These are phyloP conservation scores for Nysson spinosus DNA, from an alignment of 2,888 invertebrate species.

Conservation along the genomic window DNA sequence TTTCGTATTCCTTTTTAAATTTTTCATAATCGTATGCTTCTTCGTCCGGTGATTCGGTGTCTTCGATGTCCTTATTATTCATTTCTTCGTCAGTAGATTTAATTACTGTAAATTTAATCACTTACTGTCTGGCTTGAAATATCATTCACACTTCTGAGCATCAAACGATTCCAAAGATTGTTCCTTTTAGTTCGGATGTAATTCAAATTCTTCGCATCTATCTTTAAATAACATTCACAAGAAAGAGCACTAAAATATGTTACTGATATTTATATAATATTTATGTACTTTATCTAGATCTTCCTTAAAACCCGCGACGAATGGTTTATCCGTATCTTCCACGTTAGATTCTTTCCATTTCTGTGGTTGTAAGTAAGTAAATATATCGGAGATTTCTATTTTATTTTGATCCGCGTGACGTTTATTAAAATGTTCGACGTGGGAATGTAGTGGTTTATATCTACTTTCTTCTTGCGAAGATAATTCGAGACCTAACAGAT, in stretches of 20 bases:
- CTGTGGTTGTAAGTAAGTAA: conserved; percentile 24
- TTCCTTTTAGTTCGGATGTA: too few relatives aligned
- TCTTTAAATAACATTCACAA: too few relatives aligned
- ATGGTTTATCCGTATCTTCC: conserved; percentile 53
- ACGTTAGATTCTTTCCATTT: conserved; percentile 38
- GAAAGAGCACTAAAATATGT: too few relatives aligned
- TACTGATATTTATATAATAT: neutral
- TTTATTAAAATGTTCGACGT: conserved; percentile 69
- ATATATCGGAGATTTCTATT: conserved; percentile 22
- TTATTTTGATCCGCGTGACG: conserved; percentile 33
- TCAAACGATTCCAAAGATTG: too few relatives aligned
- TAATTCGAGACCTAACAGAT: conserved; percentile 58
- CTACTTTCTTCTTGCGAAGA: conserved; percentile 64
- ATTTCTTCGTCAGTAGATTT: neutral
- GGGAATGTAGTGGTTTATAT: conserved; percentile 72
- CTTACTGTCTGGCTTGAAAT: too few relatives aligned
- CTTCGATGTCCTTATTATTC: neutral
- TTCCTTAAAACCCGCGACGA: conserved; percentile 65
- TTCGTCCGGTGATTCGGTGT: conserved; percentile 28
- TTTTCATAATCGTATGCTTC: conserved; percentile 76
- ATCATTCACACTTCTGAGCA: too few relatives aligned
- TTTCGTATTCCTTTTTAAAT: conserved; percentile 78
- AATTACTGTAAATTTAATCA: too few relatives aligned
- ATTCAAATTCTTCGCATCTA: too few relatives aligned
- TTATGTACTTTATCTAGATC: conserved; percentile 60